These are phyloP conservation scores for Elymnias hypermnestra DNA, from an alignment of 1,140 invertebrate genomes.

Conservation along the genomic window DNA sequence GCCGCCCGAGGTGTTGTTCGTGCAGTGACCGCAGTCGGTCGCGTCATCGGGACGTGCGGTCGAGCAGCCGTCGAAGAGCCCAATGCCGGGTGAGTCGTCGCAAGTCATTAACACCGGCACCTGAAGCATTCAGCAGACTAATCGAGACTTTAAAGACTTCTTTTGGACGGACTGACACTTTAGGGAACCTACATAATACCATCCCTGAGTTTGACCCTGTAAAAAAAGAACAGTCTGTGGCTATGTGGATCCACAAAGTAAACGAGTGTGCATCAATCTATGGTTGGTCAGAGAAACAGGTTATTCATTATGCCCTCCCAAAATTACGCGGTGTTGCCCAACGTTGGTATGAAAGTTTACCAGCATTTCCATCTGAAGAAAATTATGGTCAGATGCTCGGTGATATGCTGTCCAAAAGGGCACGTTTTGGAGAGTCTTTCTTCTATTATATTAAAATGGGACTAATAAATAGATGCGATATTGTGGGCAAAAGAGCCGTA, in stretches of 20 bases:
- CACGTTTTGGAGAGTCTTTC: background rate
- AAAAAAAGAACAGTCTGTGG: background rate
- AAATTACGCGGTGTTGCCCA: background rate
- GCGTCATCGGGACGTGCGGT: too few species aligned
- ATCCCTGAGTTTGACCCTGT: background rate
- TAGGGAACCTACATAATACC: too few species aligned
- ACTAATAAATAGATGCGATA: background rate
- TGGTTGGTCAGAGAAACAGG: background rate
- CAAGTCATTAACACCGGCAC: too few species aligned
- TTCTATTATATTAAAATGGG: background rate
- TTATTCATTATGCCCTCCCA: background rate
- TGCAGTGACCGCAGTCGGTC: too few species aligned
- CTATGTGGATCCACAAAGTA: background rate
- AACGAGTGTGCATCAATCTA: background rate
- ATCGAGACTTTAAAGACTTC: too few species aligned
- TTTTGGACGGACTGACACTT: too few species aligned
- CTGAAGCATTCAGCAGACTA: too few species aligned
- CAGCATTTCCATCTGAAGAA: background rate
- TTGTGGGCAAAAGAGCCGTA: background rate
- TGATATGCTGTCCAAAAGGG: background rate
- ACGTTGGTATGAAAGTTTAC: background rate
- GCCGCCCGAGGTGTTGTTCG: too few species aligned
- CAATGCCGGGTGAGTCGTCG: too few species aligned
- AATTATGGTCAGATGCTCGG: background rate
- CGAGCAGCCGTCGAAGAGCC: too few species aligned